Evolutionary conservation across 2,113 vertebrate species (phyloP), one percentile per base, ranked within the genome.

Genomic region (Tinamus guttatus): DNA sequence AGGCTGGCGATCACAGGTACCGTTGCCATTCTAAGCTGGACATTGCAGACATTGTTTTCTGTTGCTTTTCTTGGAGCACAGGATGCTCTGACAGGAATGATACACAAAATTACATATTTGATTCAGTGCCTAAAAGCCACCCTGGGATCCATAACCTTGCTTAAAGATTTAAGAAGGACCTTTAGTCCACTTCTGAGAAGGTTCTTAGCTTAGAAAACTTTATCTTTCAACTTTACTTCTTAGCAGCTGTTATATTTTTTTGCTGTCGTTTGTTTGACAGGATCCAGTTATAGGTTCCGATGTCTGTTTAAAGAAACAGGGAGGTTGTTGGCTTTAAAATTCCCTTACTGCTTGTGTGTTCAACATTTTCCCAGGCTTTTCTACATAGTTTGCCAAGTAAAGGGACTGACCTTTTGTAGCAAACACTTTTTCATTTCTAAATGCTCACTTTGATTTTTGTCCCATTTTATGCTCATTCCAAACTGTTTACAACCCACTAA

Each of bases 311-410:
- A 98, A 98, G 98, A 98, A 98, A 98, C 97, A 98, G 97, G 97
- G 98, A 98, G 98, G 98, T 98, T 98, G 98, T 98, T 98, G 98
- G 98, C 98, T 98, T 98, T 98, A 98, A 98, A 98, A 98, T 98
- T 98, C 98, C 98, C 97, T 98, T 96, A 96, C 98, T 98, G 98
- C 98, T 98, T 98, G 98, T 98, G 97, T 98, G 98, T 98, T 98
- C 98, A 98, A 98, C 98, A 98, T 98, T 98, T 99, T 99, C 98
- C 98, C 98, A 99, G 98, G 98, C 98, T 98, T 98, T 99, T 98
- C 98, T 98, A 98, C 98, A 98, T 98, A 98, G 97, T 98, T 98
- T 98, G 98, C 98, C 98, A 99, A 98, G 98, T 98, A 97, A 97
- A 98, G 98, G 98, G 98, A 98, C 98, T 98, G 98, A 98, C 98